Conservation (phyloP, 2,888 invertebrate genomes). For the Andricus curvator region DNA sequence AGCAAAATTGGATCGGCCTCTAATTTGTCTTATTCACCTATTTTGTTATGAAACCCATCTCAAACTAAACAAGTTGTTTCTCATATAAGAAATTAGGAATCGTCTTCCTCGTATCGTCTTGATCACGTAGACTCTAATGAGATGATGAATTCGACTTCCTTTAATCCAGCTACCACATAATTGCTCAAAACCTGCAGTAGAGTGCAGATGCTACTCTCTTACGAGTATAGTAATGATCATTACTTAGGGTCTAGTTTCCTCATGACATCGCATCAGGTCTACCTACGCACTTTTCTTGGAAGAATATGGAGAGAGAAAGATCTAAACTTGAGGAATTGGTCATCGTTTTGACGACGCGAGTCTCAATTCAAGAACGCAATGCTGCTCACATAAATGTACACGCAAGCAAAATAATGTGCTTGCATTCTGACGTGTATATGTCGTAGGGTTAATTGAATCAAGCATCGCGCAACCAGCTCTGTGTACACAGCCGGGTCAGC, state of each 20-base stretch:
- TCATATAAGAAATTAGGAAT: neutral
- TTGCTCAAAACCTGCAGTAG: neutral
- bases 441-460: slow-evolving; percentile 75
- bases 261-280: neutral
- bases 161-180: slow-evolving; percentile 23
- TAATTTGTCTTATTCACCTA: no score
- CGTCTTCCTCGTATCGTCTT: neutral
- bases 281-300: slow-evolving; percentile 32
- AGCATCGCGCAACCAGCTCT: slow-evolving; percentile 72
- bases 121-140: neutral
- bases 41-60: no score
- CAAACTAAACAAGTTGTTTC: neutral
- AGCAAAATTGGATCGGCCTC: no score
- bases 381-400: neutral
- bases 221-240: slow-evolving; percentile 5
- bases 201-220: slow-evolving; percentile 6
- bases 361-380: slow-evolving; percentile 5
- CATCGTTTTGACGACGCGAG: slow-evolving; percentile 25
- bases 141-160: slow-evolving; percentile 12
- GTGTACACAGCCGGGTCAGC: slow-evolving; percentile 70
- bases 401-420: slow-evolving; percentile 13
- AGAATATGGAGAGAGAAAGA: slow-evolving; percentile 2
- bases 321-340: slow-evolving; percentile 18
- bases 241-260: slow-evolving; percentile 5
- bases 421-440: slow-evolving; percentile 50